Evolutionary conservation across 2,113 vertebrate species (phyloP).

Genomic region (Seriola aureovittata): DNA sequence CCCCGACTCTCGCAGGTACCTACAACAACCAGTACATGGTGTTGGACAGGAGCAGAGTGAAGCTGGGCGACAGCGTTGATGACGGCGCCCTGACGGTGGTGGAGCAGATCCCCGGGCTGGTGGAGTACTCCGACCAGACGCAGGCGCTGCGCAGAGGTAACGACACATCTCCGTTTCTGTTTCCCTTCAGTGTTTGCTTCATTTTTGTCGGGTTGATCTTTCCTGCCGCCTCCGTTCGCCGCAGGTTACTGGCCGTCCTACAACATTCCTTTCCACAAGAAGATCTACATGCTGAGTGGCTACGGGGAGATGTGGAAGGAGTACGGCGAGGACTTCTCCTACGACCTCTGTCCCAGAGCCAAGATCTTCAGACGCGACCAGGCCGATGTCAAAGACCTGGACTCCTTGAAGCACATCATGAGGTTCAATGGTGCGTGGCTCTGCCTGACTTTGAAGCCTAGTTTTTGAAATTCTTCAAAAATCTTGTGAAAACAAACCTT

Average conservation of each 20-base stretch:
- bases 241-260: conserved; percentile 97
- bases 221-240: background rate
- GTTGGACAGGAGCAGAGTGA: conserved; percentile 90
- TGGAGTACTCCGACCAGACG: conserved; percentile 93
- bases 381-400: conserved; percentile 85
- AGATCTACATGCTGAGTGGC: conserved; percentile 90
- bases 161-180: background rate
- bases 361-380: conserved; percentile 97
- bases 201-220: background rate
- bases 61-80: conserved; percentile 81
- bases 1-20: conserved; percentile 82
- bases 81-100: conserved; percentile 89
- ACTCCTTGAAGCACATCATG: conserved; percentile 92
- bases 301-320: conserved; percentile 85
- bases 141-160: conserved; percentile 89
- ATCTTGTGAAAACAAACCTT: too few relatives aligned
- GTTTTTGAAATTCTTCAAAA: too few relatives aligned
- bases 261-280: conserved; percentile 93
- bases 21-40: conserved; percentile 98
- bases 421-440: conserved; percentile 92
- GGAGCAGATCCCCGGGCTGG: conserved; percentile 92
- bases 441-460: background rate
- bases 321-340: conserved; percentile 91
- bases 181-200: background rate
- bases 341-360: conserved; percentile 92